Evolutionary conservation across 2,888 invertebrate genomes (phyloP).

Genomic region (Acronicta aceris): DNA sequence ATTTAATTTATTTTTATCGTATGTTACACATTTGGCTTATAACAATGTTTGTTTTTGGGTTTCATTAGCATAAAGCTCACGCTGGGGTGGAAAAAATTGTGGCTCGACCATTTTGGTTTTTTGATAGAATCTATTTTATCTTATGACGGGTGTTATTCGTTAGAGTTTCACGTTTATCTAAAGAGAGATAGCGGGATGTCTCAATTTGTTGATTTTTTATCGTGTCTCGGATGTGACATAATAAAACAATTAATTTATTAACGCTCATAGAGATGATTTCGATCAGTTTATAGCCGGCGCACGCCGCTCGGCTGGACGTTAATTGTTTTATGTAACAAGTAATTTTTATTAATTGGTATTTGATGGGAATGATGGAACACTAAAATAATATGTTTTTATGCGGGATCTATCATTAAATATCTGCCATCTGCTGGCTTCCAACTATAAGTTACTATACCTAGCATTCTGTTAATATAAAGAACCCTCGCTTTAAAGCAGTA

Average conservation of each 20-base stretch:
- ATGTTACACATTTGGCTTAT: conserved; percentile 89
- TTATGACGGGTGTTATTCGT: conserved; percentile 77
- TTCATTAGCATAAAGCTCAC: conserved; percentile 87
- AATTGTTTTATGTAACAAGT: conserved; percentile 85
- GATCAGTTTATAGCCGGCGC: conserved; percentile 83
- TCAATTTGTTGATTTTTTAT: conserved; percentile 87
- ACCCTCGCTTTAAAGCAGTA: conserved; percentile 5
- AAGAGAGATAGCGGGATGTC: conserved; percentile 87
- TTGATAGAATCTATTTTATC: conserved; percentile 79
- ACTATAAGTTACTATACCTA: no score
- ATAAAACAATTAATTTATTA: conserved; percentile 89
- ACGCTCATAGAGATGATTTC: conserved; percentile 78
- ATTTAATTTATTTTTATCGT: conserved; percentile 89
- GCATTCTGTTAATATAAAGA: neutral
- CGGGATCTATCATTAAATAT: conserved; percentile 67
- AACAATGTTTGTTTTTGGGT: conserved; percentile 88
- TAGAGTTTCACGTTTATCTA: conserved; percentile 78
- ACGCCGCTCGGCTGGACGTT: conserved; percentile 81
- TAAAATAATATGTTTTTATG: conserved; percentile 66
- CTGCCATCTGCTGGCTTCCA: neutral
- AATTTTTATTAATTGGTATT: conserved; percentile 86
- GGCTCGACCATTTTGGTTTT: conserved; percentile 79
- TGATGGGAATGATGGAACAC: conserved; percentile 77
- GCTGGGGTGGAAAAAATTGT: conserved; percentile 77
- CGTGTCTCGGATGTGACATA: conserved; percentile 81